Conservation (phyloP, 2,888 invertebrate genomes). For the Microctonus brassicae region DNA sequence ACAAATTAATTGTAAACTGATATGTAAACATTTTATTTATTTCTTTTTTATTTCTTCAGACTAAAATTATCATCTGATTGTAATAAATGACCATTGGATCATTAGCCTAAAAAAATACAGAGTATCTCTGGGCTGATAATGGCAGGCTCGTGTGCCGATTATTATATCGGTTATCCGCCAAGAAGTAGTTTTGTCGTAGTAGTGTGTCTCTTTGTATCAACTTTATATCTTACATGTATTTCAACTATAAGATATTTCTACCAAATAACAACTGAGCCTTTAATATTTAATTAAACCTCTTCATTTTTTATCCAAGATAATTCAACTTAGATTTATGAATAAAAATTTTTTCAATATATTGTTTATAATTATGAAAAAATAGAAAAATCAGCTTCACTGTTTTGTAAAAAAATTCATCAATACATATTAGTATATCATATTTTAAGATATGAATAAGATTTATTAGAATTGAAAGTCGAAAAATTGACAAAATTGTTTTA, state of each 20-base stretch:
- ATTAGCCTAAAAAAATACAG: neutral
- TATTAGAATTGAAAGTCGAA: too few species aligned
- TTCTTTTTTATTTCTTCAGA: neutral
- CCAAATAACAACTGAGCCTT: slow-evolving; percentile 50
- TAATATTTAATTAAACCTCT: slow-evolving; percentile 2
- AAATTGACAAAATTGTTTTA: too few species aligned
- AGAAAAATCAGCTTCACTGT: too few species aligned
- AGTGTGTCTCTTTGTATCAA: slow-evolving; percentile 66
- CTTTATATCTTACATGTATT: slow-evolving; percentile 68
- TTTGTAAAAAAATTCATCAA: too few species aligned
- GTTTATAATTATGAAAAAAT: too few species aligned
- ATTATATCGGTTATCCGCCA: slow-evolving; percentile 49
- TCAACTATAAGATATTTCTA: slow-evolving; percentile 68
- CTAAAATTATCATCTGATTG: neutral
- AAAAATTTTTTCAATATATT: neutral
- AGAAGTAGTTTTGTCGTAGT: slow-evolving; percentile 60
- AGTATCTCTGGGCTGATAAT: slow-evolving; percentile 37
- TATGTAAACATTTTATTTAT: slow-evolving; percentile 20
- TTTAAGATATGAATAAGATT: too few species aligned
- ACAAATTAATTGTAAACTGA: slow-evolving; percentile 29
- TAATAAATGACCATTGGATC: slow-evolving; percentile 3
- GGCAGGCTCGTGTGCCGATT: slow-evolving; percentile 40
- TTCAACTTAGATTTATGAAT: neutral
- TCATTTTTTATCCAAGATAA: neutral
- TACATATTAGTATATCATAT: too few species aligned